Percentiles rank a stretch among this genome's conserved stretches.
Conservation (phyloP, 2,888 invertebrate species). For the Lasioglossum leucozonium region DNA sequence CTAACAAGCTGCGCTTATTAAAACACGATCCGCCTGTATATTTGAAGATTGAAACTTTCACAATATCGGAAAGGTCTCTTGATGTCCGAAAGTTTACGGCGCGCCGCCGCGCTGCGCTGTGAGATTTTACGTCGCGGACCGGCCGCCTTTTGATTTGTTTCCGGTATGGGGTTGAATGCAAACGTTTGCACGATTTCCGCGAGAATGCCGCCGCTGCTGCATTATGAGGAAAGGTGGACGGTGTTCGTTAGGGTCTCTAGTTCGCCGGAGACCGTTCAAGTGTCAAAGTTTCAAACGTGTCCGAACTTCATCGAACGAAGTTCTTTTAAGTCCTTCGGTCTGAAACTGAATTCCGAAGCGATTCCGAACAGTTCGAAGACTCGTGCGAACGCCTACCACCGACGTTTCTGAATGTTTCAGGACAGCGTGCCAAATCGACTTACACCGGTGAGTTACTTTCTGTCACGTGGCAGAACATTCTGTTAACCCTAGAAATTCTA, state of each 20-base stretch:
- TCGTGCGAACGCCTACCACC: slow-evolving; percentile 1
- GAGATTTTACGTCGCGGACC: slow-evolving; percentile 13
- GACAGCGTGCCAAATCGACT: background rate
- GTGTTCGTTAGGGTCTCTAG: slow-evolving; percentile 11
- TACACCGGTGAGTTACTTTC: background rate
- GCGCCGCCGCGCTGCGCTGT: too few relatives aligned
- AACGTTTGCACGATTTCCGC: slow-evolving; percentile 51
- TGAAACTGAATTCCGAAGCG: slow-evolving; percentile 62
- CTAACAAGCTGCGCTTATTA: background rate
- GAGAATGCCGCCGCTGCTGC: slow-evolving; percentile 41
- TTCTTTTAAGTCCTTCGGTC: slow-evolving; percentile 67
- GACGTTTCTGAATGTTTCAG: slow-evolving; percentile 34
- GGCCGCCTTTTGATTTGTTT: slow-evolving; percentile 35
- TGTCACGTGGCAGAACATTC: background rate
- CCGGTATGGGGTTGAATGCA: slow-evolving; percentile 34
- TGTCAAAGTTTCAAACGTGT: slow-evolving; percentile 54
- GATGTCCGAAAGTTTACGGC: slow-evolving; percentile 2
- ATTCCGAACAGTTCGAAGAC: slow-evolving; percentile 30
- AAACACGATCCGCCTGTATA: slow-evolving; percentile 1
- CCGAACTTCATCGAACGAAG: slow-evolving; percentile 54
- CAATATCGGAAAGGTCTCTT: background rate
- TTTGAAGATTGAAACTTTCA: slow-evolving; percentile 6
- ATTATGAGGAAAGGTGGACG: slow-evolving; percentile 37
- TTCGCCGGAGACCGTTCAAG: slow-evolving; percentile 51
- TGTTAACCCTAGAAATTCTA: background rate